Base-by-base conservation (phyloP, 2,797 vertebrate species). In the Gephyroberyx darwinii region DNA sequence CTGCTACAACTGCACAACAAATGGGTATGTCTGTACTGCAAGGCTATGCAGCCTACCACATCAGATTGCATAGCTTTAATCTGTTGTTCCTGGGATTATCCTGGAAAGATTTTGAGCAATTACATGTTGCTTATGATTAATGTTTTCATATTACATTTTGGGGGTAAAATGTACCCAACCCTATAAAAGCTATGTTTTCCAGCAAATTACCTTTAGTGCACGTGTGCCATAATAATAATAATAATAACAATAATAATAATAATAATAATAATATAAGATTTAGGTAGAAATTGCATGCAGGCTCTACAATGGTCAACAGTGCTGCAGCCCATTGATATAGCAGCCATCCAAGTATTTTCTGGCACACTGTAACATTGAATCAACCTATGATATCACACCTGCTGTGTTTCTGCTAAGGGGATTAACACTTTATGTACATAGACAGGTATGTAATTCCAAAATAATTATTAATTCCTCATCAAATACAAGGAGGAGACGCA, bases 31-130 rank as follows among this genome's bases (percentile, higher is more conserved):
- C 80, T 84, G 66, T 70, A 65, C 47, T 84, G 74, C 45, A 33
- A 73, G 75, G 83, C 74, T 67, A 81, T 82, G 50, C 75, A 75
- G 65, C 69, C 52, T 78, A 66, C 69, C 26, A 74, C 80, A 86
- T 86, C 69, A 82, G 84, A 87, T 83, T 87, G 80, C 69, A 30
- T 52, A 37, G 72, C 75, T 86, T 83, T 89, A 90, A 92, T 90
- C 90, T 91, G 84, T 79, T 84, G 82, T 91, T 85, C 74, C 71
- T 67, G 57, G 82, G 88, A 91, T 92, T 85, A 91, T 83, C 74
- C 77, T 52, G 31, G 65, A 87, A 86, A 84, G 80, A 85, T 84
- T 88, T 81, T 68, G 9, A 80, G 61, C 78, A 88, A 86, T 87
- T 74, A 84, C 83, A 83, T 60, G 57, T 86, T 84, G 51, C 22